These are phyloP conservation scores for Tethya wilhelma DNA, from an alignment of 37 sponge, comb jelly and placozoan genomes.

Conservation along the genomic window DNA sequence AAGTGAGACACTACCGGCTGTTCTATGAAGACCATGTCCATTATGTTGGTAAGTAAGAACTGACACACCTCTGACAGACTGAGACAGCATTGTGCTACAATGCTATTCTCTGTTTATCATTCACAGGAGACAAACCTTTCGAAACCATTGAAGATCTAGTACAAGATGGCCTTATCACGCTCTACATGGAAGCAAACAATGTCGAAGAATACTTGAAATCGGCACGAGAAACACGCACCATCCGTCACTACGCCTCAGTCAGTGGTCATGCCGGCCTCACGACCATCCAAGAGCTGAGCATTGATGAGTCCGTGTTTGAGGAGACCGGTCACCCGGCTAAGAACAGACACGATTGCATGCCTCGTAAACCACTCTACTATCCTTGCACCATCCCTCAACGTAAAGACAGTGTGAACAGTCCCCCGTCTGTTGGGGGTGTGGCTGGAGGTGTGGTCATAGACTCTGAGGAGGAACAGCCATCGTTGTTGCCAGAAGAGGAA, in stretches of 20 bases:
- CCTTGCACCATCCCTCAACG: constrained; percentile 24
- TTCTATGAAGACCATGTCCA: constrained; percentile 54
- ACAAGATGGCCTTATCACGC: constrained; percentile 84
- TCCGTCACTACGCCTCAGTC: no score
- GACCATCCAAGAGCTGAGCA: not conserved
- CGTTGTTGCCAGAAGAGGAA: not conserved
- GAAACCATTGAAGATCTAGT: constrained; percentile 89
- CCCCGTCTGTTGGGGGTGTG: not conserved
- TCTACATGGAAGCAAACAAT: constrained; percentile 82
- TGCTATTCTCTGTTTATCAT: no score
- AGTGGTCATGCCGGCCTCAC: not conserved
- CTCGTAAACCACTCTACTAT: not conserved
- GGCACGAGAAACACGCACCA: constrained; percentile 31
- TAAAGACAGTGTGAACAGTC: not conserved
- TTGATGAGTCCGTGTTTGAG: not conserved
- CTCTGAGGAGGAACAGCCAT: not conserved
- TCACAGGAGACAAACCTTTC: constrained; percentile 82
- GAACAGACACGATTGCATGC: not conserved
- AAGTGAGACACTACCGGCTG: constrained; percentile 76
- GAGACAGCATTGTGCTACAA: no score
- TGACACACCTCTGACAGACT: no score
- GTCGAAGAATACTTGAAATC: constrained; percentile 64
- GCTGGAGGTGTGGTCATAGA: no score
- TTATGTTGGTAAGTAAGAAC: constrained; percentile 64
- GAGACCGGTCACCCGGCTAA: not conserved